These are phyloP conservation scores for Orthosia incerta DNA, from an alignment of 2,888 invertebrate species.

Conservation along the genomic window DNA sequence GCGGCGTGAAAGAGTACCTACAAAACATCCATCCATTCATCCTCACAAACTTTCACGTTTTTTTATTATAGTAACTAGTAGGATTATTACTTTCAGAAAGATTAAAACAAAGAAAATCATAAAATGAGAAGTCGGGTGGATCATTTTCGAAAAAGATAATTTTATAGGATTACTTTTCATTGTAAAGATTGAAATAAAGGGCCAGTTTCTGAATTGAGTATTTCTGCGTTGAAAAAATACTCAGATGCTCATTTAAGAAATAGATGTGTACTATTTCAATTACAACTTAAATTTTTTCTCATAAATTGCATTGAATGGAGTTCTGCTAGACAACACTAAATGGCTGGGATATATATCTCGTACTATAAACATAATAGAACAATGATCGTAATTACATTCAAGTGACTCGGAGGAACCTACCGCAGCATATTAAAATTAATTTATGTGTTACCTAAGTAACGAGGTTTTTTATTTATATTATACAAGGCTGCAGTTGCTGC, in stretches of 20 bases:
- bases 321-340: neutral
- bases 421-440: slow-evolving; percentile 20
- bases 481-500: slow-evolving; percentile 20
- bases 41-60: too few species aligned
- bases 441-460: slow-evolving; percentile 38
- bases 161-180: neutral
- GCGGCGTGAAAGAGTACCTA: too few species aligned
- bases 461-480: slow-evolving; percentile 25
- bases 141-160: too few species aligned
- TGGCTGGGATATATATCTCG: neutral
- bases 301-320: neutral
- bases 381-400: slow-evolving; percentile 8
- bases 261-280: too few species aligned
- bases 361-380: neutral
- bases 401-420: neutral
- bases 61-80: too few species aligned
- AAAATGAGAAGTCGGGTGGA: too few species aligned
- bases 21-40: too few species aligned
- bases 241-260: too few species aligned
- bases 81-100: too few species aligned
- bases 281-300: neutral
- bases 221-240: too few species aligned
- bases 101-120: too few species aligned
- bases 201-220: too few species aligned
- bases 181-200: neutral